phyloP scores from a whole-genome alignment of 1,140 invertebrate species.

The Drosophila prosaltans region DNA sequence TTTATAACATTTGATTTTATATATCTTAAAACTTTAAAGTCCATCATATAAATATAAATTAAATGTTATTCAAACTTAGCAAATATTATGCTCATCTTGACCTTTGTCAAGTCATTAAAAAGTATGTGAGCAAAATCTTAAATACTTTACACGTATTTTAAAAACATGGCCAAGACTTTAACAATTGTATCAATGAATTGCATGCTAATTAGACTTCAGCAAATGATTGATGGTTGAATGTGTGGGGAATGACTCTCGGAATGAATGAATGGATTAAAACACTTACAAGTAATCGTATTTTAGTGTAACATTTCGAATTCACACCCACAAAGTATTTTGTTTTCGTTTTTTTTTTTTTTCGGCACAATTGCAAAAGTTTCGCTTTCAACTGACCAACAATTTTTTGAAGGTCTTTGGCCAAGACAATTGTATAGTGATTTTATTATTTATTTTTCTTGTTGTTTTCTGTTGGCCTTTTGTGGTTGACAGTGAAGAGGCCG shows the following conservation, averaged over 20 bases:
- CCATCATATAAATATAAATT: neutral
- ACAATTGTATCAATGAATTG: constrained; percentile 70
- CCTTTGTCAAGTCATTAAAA: constrained; percentile 52
- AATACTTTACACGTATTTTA: constrained; percentile 57
- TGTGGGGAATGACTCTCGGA: constrained; percentile 7
- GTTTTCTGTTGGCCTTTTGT: constrained; percentile 1
- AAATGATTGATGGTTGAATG: constrained; percentile 50
- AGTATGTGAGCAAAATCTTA: constrained; percentile 44
- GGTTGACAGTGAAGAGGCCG: neutral
- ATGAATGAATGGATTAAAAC: constrained; percentile 41
- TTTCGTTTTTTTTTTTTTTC: constrained; percentile 36
- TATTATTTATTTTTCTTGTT: too few relatives aligned
- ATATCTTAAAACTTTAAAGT: too few relatives aligned
- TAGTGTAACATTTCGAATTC: constrained; percentile 47
- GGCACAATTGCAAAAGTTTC: constrained; percentile 48
- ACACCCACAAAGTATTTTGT: constrained; percentile 50
- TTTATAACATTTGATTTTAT: too few relatives aligned
- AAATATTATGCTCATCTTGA: constrained; percentile 31
- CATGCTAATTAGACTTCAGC: constrained; percentile 71
- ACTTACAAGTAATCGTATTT: constrained; percentile 56
- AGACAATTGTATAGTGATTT: constrained; percentile 1
- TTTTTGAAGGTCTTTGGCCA: constrained; percentile 10
- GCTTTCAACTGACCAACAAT: neutral
- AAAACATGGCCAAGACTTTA: constrained; percentile 58
- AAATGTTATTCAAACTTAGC: constrained; percentile 17